Percentiles rank a stretch among this genome's conserved stretches.
phyloP scores from a whole-genome alignment of 23 tunicate genomes.

The Halocynthia roretzi region DNA sequence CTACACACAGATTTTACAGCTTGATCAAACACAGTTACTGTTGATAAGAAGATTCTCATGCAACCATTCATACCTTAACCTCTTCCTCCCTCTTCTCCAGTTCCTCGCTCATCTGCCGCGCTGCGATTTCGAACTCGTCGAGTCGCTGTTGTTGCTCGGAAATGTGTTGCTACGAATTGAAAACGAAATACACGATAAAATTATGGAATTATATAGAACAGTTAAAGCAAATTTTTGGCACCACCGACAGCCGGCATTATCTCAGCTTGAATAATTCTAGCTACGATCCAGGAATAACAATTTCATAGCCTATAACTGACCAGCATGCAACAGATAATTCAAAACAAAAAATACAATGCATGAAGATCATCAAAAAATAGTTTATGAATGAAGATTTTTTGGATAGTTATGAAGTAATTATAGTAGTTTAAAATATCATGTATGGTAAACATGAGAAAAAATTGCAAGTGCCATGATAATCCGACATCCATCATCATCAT shows the following conservation, averaged over 20 bases:
- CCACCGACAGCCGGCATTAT: too few species aligned
- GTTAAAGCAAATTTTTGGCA: too few species aligned
- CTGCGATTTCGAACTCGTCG: conserved; percentile 82
- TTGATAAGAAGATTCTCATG: not conserved
- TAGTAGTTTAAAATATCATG: not conserved
- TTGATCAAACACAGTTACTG: not conserved
- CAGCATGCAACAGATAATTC: not conserved
- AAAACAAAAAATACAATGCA: too few species aligned
- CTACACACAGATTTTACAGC: conserved; percentile 19
- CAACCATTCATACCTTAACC: conserved; percentile 29
- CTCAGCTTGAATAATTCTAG: too few species aligned
- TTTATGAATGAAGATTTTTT: too few species aligned
- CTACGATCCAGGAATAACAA: too few species aligned
- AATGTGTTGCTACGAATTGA: conserved; percentile 56
- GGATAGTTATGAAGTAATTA: too few species aligned
- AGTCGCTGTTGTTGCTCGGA: conserved; percentile 80
- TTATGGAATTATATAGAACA: not conserved
- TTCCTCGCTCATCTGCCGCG: conserved; percentile 86
- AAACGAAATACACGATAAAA: conserved; percentile 10
- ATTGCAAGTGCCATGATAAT: not conserved
- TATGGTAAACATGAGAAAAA: not conserved
- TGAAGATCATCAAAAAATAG: too few species aligned
- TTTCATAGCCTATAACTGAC: too few species aligned
- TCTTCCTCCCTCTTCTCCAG: conserved; percentile 74
- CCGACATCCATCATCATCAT: not conserved